Percentiles rank a stretch among this genome's conserved stretches.
Evolutionary conservation across 2,888 invertebrate genomes (phyloP).

Genomic region (Caenorhabditis sp.): DNA sequence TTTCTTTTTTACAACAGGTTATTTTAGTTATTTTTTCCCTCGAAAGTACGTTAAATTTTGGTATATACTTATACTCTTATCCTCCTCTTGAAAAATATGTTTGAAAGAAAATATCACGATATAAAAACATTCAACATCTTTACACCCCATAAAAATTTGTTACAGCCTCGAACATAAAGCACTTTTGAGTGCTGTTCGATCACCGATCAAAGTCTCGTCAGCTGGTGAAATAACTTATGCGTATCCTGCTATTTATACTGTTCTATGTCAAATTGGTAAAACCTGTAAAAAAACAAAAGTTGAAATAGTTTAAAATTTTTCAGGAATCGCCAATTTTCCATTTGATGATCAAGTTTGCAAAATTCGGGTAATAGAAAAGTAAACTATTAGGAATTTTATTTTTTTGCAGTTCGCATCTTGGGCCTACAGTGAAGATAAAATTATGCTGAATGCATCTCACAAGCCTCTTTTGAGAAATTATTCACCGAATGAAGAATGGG

Average conservation of each 20-base stretch:
- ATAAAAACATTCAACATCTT: not conserved
- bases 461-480: slow-evolving; percentile 56
- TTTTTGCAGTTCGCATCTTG: slow-evolving; percentile 60
- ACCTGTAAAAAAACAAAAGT: not conserved
- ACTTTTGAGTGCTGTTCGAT: slow-evolving; percentile 55
- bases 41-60: too few relatives aligned
- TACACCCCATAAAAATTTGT: not conserved
- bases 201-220: slow-evolving; percentile 53
- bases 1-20: too few relatives aligned
- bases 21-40: too few relatives aligned
- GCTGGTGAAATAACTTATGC: slow-evolving; percentile 57
- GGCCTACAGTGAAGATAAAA: slow-evolving; percentile 62
- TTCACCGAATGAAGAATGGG: slow-evolving; percentile 63
- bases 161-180: slow-evolving; percentile 58
- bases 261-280: slow-evolving; percentile 57
- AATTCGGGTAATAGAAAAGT: slow-evolving; percentile 37
- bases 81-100: too few relatives aligned
- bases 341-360: slow-evolving; percentile 62
- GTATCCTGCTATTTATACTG: slow-evolving; percentile 61
- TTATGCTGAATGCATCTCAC: slow-evolving; percentile 50
- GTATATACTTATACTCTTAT: too few relatives aligned
- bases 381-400: not conserved
- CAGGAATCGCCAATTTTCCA: slow-evolving; percentile 59
- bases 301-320: slow-evolving; percentile 8
- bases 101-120: not conserved